Evolutionary conservation across 1,140 invertebrate species (phyloP).

Genomic region (Periplaneta americana): DNA sequence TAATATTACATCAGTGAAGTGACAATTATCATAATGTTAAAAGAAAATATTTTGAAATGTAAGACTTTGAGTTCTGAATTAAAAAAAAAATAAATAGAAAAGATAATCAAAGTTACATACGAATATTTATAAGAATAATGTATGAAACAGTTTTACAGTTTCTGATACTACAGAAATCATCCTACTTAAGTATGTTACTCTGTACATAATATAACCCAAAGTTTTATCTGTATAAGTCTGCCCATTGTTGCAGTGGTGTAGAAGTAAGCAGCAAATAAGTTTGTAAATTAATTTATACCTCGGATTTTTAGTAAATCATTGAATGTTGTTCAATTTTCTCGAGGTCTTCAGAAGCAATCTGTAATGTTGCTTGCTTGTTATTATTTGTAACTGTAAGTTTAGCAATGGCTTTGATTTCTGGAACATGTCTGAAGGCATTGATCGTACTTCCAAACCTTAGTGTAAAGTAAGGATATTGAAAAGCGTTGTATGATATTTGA

Average conservation of each 20-base stretch:
- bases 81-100: background rate
- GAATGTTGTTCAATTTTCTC: background rate
- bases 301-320: background rate
- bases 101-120: background rate
- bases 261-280: background rate
- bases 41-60: background rate
- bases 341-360: too few species aligned
- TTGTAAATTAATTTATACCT: background rate
- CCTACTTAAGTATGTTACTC: background rate
- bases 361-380: background rate
- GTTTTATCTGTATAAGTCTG: background rate
- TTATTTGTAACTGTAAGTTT: background rate
- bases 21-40: background rate
- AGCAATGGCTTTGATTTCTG: background rate
- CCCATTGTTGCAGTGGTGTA: background rate
- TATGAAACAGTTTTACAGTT: background rate
- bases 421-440: background rate
- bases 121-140: too few species aligned
- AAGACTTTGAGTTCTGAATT: background rate
- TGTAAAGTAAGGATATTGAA: background rate
- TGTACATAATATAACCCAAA: background rate
- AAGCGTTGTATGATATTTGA: background rate
- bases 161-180: background rate
- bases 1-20: background rate
- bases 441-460: background rate